A percentile compares a stretch with the other conserved stretches of the same genome.
These are phyloP conservation scores for Neotragus pygmaeus DNA, from an alignment of 2,113 vertebrate species.

Conservation along the genomic window DNA sequence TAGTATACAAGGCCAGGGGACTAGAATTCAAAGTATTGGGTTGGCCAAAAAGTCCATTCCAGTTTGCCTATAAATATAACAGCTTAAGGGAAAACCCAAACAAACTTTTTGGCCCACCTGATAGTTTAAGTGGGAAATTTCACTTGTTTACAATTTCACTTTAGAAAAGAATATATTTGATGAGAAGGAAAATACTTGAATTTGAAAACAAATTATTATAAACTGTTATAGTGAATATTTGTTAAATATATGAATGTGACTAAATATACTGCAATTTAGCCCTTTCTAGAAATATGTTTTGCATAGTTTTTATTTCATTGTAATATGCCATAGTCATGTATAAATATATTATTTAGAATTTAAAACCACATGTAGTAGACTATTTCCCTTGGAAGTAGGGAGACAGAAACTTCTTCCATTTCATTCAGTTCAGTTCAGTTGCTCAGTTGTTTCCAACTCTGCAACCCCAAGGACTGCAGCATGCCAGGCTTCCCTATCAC, in stretches of 20 bases:
- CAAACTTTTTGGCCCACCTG: background rate
- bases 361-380: background rate
- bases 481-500: background rate
- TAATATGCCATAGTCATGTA: background rate
- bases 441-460: background rate
- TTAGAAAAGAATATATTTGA: background rate
- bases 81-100: background rate
- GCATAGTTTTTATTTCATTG: background rate
- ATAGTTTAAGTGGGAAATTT: background rate
- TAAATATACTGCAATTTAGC: background rate
- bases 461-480: background rate
- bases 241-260: background rate
- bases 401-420: background rate
- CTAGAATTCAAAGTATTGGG: background rate
- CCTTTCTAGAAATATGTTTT: background rate
- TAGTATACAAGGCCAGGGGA: background rate
- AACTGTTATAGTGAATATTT: background rate
- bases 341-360: constrained; percentile 25
- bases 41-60: background rate
- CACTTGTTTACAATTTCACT: background rate
- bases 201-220: background rate
- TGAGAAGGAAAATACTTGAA: background rate
- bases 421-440: background rate
- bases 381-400: background rate
- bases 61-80: background rate